These are phyloP conservation scores for Cephus runcator DNA, from an alignment of 2,888 invertebrate genomes.

Conservation along the genomic window DNA sequence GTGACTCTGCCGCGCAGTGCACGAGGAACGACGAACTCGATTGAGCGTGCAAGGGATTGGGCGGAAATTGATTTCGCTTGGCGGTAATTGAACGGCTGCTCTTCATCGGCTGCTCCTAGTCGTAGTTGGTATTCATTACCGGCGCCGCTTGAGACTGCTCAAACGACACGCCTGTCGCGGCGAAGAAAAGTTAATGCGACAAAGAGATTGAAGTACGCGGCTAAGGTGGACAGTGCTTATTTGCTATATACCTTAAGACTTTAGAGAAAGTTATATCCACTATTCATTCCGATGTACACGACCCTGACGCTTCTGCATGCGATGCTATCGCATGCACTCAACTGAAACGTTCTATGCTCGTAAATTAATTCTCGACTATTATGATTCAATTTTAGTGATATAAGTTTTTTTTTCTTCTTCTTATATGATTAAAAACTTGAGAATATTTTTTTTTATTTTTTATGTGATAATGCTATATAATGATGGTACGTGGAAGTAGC, in stretches of 20 bases:
- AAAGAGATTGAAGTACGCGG: background rate
- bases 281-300: background rate
- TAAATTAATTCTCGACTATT: background rate
- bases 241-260: background rate
- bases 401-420: background rate
- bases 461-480: background rate
- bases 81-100: conserved; percentile 3
- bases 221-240: background rate
- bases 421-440: no score
- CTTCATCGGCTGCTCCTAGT: background rate
- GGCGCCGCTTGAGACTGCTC: background rate
- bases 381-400: background rate
- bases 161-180: background rate
- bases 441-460: no score
- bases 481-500: no score
- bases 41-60: conserved; percentile 28
- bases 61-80: conserved; percentile 29
- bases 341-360: background rate
- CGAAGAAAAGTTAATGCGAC: background rate
- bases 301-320: background rate
- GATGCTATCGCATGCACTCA: background rate
- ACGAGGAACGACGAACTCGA: conserved; percentile 24
- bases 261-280: background rate
- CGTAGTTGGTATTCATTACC: background rate
- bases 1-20: conserved; percentile 5